These are phyloP conservation scores for Phortica okadai DNA, from an alignment of 2,888 invertebrate species.

Conservation along the genomic window DNA sequence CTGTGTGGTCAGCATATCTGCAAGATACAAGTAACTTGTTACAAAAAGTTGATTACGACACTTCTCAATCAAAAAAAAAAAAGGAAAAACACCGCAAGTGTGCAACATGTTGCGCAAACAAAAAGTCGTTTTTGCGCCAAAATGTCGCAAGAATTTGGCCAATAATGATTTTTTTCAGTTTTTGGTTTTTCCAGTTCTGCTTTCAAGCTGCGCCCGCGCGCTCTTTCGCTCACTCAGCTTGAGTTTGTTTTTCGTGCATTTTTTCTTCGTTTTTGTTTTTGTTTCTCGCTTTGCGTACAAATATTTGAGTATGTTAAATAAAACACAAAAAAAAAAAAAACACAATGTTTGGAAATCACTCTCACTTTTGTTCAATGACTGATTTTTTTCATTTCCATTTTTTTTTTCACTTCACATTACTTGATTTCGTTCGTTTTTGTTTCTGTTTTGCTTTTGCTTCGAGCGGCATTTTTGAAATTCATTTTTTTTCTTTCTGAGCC, in stretches of 20 bases:
- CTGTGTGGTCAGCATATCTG: slow-evolving; percentile 42
- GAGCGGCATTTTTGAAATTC: not conserved
- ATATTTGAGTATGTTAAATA: slow-evolving; percentile 7
- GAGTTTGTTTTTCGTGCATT: not conserved
- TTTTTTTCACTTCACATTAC: slow-evolving; percentile 49
- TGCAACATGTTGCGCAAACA: too few species aligned
- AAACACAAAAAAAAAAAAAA: not conserved
- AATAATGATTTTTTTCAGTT: too few species aligned
- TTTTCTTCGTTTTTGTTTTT: not conserved
- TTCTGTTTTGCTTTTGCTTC: slow-evolving; percentile 26
- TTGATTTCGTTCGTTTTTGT: slow-evolving; percentile 25
- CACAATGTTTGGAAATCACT: slow-evolving; percentile 69
- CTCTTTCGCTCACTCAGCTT: too few species aligned
- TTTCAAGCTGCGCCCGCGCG: too few species aligned
- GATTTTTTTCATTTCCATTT: slow-evolving; percentile 35
- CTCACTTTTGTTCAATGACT: slow-evolving; percentile 70
- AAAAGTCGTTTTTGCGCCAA: too few species aligned
- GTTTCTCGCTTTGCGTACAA: not conserved
- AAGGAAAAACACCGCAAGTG: not conserved
- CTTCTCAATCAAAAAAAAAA: slow-evolving; percentile 24
- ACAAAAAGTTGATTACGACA: slow-evolving; percentile 55
- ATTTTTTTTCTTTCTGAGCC: slow-evolving; percentile 28
- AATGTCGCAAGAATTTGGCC: too few species aligned
- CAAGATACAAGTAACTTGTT: slow-evolving; percentile 38
- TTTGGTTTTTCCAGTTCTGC: too few species aligned